These are phyloP conservation scores for Celastrina argiolus DNA, from an alignment of 2,888 invertebrate species.

Conservation along the genomic window DNA sequence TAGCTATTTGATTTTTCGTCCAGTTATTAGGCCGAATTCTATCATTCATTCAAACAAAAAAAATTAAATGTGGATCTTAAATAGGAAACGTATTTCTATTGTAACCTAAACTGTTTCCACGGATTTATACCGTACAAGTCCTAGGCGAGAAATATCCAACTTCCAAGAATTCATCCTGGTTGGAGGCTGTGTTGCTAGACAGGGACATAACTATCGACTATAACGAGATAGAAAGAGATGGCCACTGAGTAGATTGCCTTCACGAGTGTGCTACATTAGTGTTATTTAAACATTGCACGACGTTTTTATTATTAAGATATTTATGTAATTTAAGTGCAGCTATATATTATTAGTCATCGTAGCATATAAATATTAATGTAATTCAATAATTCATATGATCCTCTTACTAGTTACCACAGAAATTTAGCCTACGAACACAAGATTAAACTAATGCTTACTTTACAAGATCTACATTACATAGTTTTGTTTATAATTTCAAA, in stretches of 20 bases:
- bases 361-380: not conserved
- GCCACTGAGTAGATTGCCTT: conserved; percentile 57
- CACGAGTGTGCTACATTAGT: conserved; percentile 47
- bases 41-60: too few relatives aligned
- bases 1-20: too few relatives aligned
- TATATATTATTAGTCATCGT: not conserved
- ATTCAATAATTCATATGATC: not conserved
- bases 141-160: conserved; percentile 15
- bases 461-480: not conserved
- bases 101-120: not conserved
- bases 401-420: not conserved
- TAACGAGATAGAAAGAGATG: conserved; percentile 39
- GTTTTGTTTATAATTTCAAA: not conserved
- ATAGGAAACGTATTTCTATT: not conserved
- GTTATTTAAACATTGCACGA: conserved; percentile 47
- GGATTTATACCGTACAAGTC: not conserved
- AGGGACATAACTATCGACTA: conserved; percentile 36
- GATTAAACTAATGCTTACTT: not conserved
- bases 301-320: conserved; percentile 38
- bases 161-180: conserved; percentile 25
- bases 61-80: too few relatives aligned
- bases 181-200: conserved; percentile 48
- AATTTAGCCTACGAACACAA: not conserved
- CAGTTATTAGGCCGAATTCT: too few relatives aligned
- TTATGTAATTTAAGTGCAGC: conserved; percentile 35